Conservation (phyloP, 2,797 vertebrate genomes). For the Coregonus suidteri region DNA sequence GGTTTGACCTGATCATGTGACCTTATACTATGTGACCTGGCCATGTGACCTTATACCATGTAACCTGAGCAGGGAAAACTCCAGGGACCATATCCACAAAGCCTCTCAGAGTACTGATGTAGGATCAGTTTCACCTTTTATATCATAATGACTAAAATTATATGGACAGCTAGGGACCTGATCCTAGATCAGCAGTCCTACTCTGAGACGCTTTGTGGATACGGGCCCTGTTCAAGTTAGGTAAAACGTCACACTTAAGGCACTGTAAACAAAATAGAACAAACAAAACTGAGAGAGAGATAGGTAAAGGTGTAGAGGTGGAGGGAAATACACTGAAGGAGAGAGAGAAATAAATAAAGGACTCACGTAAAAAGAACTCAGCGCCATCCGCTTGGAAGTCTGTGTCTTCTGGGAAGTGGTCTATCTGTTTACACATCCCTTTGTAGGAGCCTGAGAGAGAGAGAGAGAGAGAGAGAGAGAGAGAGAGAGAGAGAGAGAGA, state of each 20-base stretch:
- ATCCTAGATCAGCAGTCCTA: too few species aligned
- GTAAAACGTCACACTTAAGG: not conserved
- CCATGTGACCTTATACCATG: too few species aligned
- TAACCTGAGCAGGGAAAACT: too few species aligned
- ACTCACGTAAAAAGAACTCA: conserved; percentile 99
- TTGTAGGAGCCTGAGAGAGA: conserved; percentile 92
- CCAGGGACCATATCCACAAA: too few species aligned
- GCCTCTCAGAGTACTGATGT: too few species aligned
- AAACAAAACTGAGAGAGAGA: not conserved
- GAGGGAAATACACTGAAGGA: conserved; percentile 46
- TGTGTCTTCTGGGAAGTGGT: conserved; percentile 98
- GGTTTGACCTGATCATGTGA: too few species aligned
- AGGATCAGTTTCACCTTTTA: too few species aligned
- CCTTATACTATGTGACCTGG: too few species aligned
- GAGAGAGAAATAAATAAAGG: conserved; percentile 43
- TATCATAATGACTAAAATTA: too few species aligned
- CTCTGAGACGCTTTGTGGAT: too few species aligned
- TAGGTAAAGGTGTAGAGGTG: not conserved
- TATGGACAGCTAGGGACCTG: too few species aligned
- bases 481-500: not conserved
- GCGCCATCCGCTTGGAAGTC: conserved; percentile 97
- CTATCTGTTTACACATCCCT: conserved; percentile 99
- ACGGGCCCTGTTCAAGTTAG: too few species aligned
- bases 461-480: conserved; percentile 24
- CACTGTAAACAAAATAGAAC: not conserved